Evolutionary conservation across 2,888 invertebrate genomes (phyloP), one percentile per base, ranked within the genome.

Genomic region (Norana najaformis): DNA sequence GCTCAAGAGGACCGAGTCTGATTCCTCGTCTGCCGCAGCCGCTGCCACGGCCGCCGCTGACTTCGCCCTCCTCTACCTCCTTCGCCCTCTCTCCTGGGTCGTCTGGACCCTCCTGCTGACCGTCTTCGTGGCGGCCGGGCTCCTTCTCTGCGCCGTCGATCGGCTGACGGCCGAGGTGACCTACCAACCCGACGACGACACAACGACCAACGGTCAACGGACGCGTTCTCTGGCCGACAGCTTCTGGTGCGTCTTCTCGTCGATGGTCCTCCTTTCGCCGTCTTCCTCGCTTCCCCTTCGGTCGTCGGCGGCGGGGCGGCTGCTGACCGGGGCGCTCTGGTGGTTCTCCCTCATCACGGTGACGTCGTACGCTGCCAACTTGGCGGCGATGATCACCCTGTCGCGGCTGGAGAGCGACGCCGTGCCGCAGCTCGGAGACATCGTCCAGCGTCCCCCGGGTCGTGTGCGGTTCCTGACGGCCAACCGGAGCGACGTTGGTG

Each of bases 291-390:
- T 90, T 93, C 93, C 91, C 92, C 94, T 69, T 92, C 94, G n/a
- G 92, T 94, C 53, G 94, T 94, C 90, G 92, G 96, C 93, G 97
- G 97, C 97, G 95, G 95, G 16, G 97, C 94, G 91, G 14, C 41
- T 94, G 53, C 91, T 94, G 38, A 94, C 94, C 6, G 94, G 94
- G 34, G 93, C 94, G 30, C 93, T 94, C 93, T 94, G 94, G 94
- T 94, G 94, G 91, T 94, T 94, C 92, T 93, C 94, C 6, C 93
- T 94, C 47, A 88, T 88, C 47, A 90, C 88, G n/a, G 41, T 90
- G 0, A 88, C 90, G 30, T 88, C 88, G 1, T 90, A 90, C 53
- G 88, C 89, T n/a, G 47, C 89, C 37, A 89, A 89, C 37, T 69
- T 89, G 37, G 47, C 89, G 23, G 89, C 69, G 69, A 69, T 89